Conservation (phyloP, 2,113 vertebrate species). For the Barbus barbus region DNA sequence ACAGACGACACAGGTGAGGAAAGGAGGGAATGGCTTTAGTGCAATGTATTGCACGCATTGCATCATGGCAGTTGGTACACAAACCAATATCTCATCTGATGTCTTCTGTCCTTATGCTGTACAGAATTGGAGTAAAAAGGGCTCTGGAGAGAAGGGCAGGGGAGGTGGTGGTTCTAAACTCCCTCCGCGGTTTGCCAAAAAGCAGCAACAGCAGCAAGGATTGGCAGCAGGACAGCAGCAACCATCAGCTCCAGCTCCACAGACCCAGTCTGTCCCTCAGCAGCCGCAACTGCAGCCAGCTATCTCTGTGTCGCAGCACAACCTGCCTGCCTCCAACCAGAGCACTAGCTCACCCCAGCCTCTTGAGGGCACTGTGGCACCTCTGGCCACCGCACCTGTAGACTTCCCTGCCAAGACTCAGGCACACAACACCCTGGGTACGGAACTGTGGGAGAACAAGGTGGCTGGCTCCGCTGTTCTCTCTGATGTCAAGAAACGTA, state of each 20-base stretch:
- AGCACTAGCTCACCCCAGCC: constrained; percentile 64
- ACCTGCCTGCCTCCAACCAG: constrained; percentile 64
- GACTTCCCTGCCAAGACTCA: constrained; percentile 81
- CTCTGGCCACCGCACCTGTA: constrained; percentile 70
- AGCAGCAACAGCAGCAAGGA: constrained; percentile 81
- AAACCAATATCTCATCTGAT: not conserved
- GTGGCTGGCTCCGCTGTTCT: constrained; percentile 81
- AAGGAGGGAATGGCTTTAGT: not conserved
- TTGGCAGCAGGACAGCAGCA: constrained; percentile 69
- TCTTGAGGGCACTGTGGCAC: constrained; percentile 66
- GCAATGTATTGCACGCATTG: not conserved
- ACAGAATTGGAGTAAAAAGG: constrained; percentile 96
- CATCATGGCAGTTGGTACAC: not conserved
- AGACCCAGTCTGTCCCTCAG: constrained; percentile 36
- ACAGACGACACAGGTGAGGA: constrained; percentile 87
- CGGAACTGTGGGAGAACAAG: constrained; percentile 96
- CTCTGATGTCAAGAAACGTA: constrained; percentile 92
- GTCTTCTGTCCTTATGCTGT: constrained; percentile 18
- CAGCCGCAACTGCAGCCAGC: constrained; percentile 59
- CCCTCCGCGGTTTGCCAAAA: constrained; percentile 96
- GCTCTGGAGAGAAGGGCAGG: constrained; percentile 87
- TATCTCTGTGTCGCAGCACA: constrained; percentile 65
- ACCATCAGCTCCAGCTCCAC: constrained; percentile 55
- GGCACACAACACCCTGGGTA: constrained; percentile 80
- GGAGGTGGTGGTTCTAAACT: constrained; percentile 88